A percentile compares a stretch with the other conserved stretches of the same genome.
Evolutionary conservation across 1,140 invertebrate species (phyloP).

Genomic region (Drosophila repletoides): DNA sequence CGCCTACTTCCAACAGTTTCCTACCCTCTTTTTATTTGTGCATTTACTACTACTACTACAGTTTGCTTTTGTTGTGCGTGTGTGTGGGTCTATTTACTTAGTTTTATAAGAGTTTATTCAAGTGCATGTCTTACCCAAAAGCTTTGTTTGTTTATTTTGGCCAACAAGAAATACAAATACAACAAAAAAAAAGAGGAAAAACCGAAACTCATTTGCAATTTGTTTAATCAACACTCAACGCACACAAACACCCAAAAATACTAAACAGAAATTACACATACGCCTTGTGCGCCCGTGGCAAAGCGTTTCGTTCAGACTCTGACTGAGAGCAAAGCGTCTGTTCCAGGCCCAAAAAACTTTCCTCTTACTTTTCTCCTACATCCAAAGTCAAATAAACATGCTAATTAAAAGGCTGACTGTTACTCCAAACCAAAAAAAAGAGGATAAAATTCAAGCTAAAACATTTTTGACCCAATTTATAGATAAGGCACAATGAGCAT

Average conservation of each 20-base stretch:
- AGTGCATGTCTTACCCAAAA: slow-evolving; percentile 74
- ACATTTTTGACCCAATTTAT: slow-evolving; percentile 74
- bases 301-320: slow-evolving; percentile 9
- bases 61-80: slow-evolving; percentile 22
- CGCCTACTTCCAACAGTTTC: slow-evolving; percentile 32
- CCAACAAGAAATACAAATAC: slow-evolving; percentile 25
- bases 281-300: slow-evolving; percentile 34
- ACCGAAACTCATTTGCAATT: slow-evolving; percentile 77
- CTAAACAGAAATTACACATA: slow-evolving; percentile 55
- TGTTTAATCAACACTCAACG: slow-evolving; percentile 77
- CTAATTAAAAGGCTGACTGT: slow-evolving; percentile 68
- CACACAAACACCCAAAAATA: slow-evolving; percentile 6
- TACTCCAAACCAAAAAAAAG: slow-evolving; percentile 2
- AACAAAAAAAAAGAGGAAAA: slow-evolving; percentile 25
- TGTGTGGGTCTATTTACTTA: slow-evolving; percentile 60
- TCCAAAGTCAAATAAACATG: slow-evolving; percentile 78
- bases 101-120: slow-evolving; percentile 79
- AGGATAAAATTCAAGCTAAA: slow-evolving; percentile 30
- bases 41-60: slow-evolving; percentile 66
- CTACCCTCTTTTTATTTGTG: slow-evolving; percentile 67
- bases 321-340: slow-evolving; percentile 8
- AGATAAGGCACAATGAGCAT: slow-evolving; percentile 28
- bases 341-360: slow-evolving; percentile 47
- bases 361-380: slow-evolving; percentile 27
- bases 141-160: slow-evolving; percentile 69